Conservation (phyloP, 2,113 vertebrate genomes). For the Vimba vimba region DNA sequence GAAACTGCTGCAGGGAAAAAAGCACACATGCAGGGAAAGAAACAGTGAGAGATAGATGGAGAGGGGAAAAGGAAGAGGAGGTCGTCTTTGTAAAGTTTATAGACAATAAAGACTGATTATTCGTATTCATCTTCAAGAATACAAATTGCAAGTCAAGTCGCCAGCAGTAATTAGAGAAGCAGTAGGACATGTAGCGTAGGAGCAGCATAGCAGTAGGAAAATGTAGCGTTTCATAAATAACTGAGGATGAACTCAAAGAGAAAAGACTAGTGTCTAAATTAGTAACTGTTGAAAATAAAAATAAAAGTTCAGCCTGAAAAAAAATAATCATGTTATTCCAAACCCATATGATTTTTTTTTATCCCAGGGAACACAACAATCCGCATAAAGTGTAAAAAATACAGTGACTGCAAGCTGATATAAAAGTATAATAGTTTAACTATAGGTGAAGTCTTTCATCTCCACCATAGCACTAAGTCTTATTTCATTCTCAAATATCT, state of each 20-base stretch:
- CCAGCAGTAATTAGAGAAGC: conserved; percentile 20
- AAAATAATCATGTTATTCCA: too few relatives aligned
- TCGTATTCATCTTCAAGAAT: neutral
- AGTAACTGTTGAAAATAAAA: neutral
- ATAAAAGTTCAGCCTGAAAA: neutral
- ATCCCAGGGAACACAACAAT: neutral
- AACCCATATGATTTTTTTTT: too few relatives aligned
- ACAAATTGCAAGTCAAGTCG: neutral
- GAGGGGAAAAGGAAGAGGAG: neutral
- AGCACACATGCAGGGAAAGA: neutral
- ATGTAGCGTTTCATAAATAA: neutral
- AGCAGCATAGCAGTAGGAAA: neutral
- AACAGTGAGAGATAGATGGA: neutral
- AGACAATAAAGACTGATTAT: neutral
- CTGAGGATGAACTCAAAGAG: neutral
- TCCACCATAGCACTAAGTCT: neutral
- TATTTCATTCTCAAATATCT: neutral
- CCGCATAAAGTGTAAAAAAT: too few relatives aligned
- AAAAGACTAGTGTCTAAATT: conserved; percentile 9
- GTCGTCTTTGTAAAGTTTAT: neutral
- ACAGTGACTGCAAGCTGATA: too few relatives aligned
- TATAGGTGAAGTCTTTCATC: neutral
- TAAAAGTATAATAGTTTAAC: too few relatives aligned
- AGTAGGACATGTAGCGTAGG: neutral
- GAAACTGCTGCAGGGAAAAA: conserved; percentile 15